phyloP scores from a whole-genome alignment of 2,797 vertebrate species.

The Todus mexicanus region DNA sequence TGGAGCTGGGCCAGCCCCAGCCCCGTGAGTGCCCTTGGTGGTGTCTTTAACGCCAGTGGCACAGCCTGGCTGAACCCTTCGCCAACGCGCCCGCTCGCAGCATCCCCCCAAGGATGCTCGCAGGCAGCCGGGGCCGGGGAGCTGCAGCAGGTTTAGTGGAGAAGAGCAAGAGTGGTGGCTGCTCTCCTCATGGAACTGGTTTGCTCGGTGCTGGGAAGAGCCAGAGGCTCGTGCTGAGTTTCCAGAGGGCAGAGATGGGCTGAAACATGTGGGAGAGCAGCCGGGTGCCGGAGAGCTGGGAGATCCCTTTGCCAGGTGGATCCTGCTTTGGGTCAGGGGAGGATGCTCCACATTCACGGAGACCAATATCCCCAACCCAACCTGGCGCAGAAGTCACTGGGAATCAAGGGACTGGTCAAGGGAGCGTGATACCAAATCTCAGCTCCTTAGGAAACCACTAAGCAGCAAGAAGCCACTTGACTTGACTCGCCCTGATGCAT shows the following conservation, averaged over 20 bases:
- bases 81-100: neutral
- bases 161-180: neutral
- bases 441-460: neutral
- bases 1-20: neutral
- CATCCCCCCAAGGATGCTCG: neutral
- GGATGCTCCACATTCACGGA: accelerated
- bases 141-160: neutral
- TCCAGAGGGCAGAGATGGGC: neutral
- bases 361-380: neutral
- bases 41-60: neutral
- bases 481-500: neutral
- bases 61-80: neutral
- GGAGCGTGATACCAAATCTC: neutral
- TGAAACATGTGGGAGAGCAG: neutral
- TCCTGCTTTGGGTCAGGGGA: neutral
- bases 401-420: neutral
- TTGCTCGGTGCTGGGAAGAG: neutral
- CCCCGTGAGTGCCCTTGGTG: neutral
- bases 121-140: neutral
- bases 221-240: neutral
- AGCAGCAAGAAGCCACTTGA: neutral
- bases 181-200: neutral
- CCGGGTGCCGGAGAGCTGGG: accelerated
- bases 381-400: neutral
- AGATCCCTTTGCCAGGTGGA: neutral